Conservation (phyloP, 2,113 vertebrate species). For the Uria aalge region DNA sequence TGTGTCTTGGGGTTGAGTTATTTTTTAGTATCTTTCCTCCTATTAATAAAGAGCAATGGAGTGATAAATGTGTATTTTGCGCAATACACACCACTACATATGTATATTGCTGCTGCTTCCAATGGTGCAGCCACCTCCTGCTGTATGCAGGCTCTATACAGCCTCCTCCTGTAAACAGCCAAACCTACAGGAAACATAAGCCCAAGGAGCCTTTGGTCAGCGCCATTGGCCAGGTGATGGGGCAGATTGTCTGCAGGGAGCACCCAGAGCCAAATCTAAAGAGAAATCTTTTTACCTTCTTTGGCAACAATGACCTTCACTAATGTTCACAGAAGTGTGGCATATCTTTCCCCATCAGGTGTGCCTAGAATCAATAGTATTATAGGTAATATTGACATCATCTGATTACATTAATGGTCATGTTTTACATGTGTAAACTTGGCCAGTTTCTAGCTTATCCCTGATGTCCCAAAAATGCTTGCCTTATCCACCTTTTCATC, state of each 20-base stretch:
- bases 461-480: background rate
- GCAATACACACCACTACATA: background rate
- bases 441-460: background rate
- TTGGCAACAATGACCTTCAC: background rate
- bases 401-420: background rate
- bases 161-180: background rate
- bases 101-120: background rate
- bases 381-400: background rate
- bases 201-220: background rate
- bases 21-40: slow-evolving; percentile 49
- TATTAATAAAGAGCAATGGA: slow-evolving; percentile 61
- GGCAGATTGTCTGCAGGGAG: background rate
- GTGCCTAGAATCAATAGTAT: background rate
- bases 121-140: background rate
- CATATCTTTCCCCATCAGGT: background rate
- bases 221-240: background rate
- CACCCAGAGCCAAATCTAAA: background rate
- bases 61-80: slow-evolving; percentile 47
- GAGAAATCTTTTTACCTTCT: background rate
- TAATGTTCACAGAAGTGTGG: background rate
- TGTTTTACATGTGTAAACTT: background rate
- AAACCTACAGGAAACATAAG: background rate
- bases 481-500: background rate
- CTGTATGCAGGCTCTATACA: background rate
- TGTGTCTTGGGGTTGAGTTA: slow-evolving; percentile 38